Conservation (phyloP, 1,140 invertebrate genomes). For the Drosophila prosaltans region DNA sequence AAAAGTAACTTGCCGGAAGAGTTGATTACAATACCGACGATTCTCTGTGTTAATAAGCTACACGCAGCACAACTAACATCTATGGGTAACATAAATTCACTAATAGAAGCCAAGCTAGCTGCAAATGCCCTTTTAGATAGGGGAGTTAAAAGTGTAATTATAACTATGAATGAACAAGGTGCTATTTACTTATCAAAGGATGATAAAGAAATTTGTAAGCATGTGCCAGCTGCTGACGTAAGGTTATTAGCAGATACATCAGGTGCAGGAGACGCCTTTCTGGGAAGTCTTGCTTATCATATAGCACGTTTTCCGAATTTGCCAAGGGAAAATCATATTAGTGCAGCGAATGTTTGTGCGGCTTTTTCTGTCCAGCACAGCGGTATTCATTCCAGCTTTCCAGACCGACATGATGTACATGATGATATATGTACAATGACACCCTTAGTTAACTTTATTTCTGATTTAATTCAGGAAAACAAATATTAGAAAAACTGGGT, state of each 20-base stretch:
- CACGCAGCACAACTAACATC: constrained; percentile 91
- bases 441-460: constrained; percentile 35
- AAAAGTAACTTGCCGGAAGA: constrained; percentile 85
- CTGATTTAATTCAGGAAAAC: neutral
- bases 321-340: constrained; percentile 87
- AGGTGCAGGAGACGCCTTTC: constrained; percentile 95
- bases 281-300: constrained; percentile 93
- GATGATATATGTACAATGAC: constrained; percentile 15
- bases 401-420: constrained; percentile 13
- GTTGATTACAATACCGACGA: constrained; percentile 88
- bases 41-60: constrained; percentile 95
- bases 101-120: constrained; percentile 85
- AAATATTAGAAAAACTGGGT: neutral
- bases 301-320: constrained; percentile 86
- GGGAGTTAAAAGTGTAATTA: constrained; percentile 90
- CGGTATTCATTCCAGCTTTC: constrained; percentile 90
- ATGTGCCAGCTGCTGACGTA: constrained; percentile 87
- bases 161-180: constrained; percentile 91
- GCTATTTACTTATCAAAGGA: constrained; percentile 86
- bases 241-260: constrained; percentile 91
- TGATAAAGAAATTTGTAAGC: constrained; percentile 75
- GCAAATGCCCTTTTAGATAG: constrained; percentile 85
- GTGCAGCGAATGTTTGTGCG: constrained; percentile 89
- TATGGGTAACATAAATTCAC: constrained; percentile 72
- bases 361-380: constrained; percentile 89